Percentiles rank a stretch among this genome's conserved stretches.
Conservation (phyloP, 2,888 invertebrate species). For the Pelosia muscerda region DNA sequence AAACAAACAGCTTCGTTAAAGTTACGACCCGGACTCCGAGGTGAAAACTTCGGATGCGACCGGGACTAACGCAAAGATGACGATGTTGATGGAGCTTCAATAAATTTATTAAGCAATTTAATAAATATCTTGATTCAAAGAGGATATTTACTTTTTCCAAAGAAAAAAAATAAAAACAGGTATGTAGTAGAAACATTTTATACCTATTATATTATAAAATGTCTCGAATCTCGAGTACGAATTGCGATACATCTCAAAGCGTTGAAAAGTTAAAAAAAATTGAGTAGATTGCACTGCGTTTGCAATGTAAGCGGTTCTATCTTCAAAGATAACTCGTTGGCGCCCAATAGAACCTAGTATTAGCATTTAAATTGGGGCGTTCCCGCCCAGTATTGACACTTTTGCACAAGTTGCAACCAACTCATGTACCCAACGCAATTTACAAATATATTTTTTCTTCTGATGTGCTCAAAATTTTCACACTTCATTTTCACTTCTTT, state of each 20-base stretch:
- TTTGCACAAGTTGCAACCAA: conserved; percentile 24
- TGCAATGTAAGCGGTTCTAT: conserved; percentile 66
- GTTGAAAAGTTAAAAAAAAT: conserved; percentile 27
- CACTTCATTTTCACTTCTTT: background rate
- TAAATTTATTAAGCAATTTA: too few relatives aligned
- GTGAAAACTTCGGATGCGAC: too few relatives aligned
- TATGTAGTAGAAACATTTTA: conserved; percentile 2
- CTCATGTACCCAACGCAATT: conserved; percentile 4
- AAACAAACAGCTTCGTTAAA: too few relatives aligned
- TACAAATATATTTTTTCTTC: background rate
- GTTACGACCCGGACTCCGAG: too few relatives aligned
- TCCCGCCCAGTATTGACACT: conserved; percentile 44
- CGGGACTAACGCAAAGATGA: too few relatives aligned
- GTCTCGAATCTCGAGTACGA: too few relatives aligned
- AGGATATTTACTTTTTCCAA: too few relatives aligned
- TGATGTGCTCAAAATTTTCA: background rate
- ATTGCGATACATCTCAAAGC: background rate
- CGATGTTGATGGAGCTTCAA: too few relatives aligned
- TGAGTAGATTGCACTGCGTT: conserved; percentile 30
- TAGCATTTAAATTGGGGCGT: conserved; percentile 75
- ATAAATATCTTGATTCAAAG: too few relatives aligned
- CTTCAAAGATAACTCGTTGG: conserved; percentile 64
- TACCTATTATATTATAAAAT: background rate
- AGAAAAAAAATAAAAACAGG: too few relatives aligned
- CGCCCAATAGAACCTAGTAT: conserved; percentile 62